Percentiles rank a stretch among this genome's conserved stretches.
These are phyloP conservation scores for Hirtodrosophila confusa DNA, from an alignment of 2,888 invertebrate genomes.

Conservation along the genomic window DNA sequence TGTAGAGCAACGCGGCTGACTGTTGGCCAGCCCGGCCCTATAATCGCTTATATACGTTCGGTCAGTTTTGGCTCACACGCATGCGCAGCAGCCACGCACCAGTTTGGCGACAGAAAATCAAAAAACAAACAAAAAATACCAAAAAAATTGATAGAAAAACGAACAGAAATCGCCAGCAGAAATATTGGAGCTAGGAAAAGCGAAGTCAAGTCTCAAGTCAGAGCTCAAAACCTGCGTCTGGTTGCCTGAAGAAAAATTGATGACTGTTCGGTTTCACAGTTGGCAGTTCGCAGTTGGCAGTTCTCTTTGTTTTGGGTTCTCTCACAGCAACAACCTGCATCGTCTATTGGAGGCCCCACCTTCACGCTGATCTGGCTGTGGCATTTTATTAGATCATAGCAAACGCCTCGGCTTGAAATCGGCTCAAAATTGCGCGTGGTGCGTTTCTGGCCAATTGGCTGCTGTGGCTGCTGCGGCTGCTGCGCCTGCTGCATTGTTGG, in stretches of 20 bases:
- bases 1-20: constrained; percentile 84
- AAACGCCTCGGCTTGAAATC: constrained; percentile 63
- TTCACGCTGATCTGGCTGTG: constrained; percentile 49
- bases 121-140: constrained; percentile 31
- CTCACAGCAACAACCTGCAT: constrained; percentile 61
- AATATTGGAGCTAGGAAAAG: constrained; percentile 53
- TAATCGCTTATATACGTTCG: constrained; percentile 85
- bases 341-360: constrained; percentile 63
- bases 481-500: constrained; percentile 63
- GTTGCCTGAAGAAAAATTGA: constrained; percentile 70
- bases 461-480: constrained; percentile 12
- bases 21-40: constrained; percentile 84
- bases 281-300: constrained; percentile 22
- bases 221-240: constrained; percentile 42
- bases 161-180: constrained; percentile 39
- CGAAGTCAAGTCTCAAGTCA: constrained; percentile 44
- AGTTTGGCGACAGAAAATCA: constrained; percentile 76
- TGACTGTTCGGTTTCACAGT: constrained; percentile 51
- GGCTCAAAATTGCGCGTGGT: constrained; percentile 61
- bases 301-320: constrained; percentile 60
- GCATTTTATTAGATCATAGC: constrained; percentile 75
- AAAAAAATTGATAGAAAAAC: constrained; percentile 40
- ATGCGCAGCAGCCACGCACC: constrained; percentile 78
- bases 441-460: constrained; percentile 38
- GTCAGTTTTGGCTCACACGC: constrained; percentile 81